A percentile compares a stretch with the other conserved stretches of the same genome.
These are phyloP conservation scores for Quiscalus mexicanus DNA, from an alignment of 2,113 vertebrate genomes.

Conservation along the genomic window DNA sequence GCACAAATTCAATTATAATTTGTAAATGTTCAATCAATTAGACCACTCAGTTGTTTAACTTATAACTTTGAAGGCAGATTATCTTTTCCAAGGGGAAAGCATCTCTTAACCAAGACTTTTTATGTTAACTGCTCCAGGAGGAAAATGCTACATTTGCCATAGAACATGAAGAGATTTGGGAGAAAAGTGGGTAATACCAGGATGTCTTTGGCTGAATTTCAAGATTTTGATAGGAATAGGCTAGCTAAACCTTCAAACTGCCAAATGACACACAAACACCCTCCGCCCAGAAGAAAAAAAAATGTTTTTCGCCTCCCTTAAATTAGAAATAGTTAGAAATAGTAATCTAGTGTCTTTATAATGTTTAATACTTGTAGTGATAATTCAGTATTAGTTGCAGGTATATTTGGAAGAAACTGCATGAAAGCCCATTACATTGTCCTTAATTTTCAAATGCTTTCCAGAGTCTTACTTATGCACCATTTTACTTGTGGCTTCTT, in stretches of 20 bases:
- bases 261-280: not conserved
- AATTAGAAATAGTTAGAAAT: not conserved
- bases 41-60: conserved; percentile 24
- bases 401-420: not conserved
- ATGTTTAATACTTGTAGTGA: not conserved
- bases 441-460: not conserved
- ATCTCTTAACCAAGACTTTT: conserved; percentile 5
- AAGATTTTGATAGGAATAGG: not conserved
- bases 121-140: not conserved
- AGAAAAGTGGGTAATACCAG: not conserved
- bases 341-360: not conserved
- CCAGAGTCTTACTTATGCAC: not conserved
- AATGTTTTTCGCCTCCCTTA: not conserved
- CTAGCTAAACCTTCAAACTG: not conserved
- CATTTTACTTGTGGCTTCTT: not conserved
- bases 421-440: not conserved
- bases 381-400: not conserved
- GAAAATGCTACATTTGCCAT: not conserved
- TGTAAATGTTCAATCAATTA: conserved; percentile 68
- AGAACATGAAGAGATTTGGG: not conserved
- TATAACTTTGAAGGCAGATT: conserved; percentile 56
- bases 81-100: conserved; percentile 20
- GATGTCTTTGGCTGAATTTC: not conserved
- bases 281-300: rapidly evolving
- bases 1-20: conserved; percentile 66